Evolutionary conservation across 2,888 invertebrate genomes (phyloP).

Genomic region (Hypomecis punctinalis): DNA sequence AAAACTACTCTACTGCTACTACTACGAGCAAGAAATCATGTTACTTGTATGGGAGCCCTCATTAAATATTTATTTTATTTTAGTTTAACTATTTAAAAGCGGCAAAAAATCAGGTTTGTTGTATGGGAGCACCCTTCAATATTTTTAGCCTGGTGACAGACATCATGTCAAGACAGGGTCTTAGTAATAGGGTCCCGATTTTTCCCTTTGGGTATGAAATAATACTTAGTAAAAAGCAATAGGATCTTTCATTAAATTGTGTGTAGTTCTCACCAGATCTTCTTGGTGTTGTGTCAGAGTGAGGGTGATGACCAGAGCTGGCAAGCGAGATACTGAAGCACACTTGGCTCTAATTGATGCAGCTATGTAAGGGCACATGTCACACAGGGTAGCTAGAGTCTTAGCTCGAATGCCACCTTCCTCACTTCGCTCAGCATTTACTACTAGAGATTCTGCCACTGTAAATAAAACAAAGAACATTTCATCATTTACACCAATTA

Average conservation of each 20-base stretch:
- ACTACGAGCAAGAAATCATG: too few relatives aligned
- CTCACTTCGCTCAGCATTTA: constrained; percentile 94
- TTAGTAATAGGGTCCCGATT: too few relatives aligned
- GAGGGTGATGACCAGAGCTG: constrained; percentile 93
- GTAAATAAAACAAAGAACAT: constrained; percentile 43
- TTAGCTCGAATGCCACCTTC: constrained; percentile 95
- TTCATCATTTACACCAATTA: not conserved
- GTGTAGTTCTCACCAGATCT: constrained; percentile 77
- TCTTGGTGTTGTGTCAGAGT: constrained; percentile 88
- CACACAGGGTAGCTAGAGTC: constrained; percentile 92
- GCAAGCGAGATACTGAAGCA: constrained; percentile 95
- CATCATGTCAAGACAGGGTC: too few relatives aligned
- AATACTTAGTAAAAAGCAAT: not conserved
- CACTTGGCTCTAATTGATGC: constrained; percentile 94
- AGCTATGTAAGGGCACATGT: constrained; percentile 95
- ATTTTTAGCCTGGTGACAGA: too few relatives aligned
- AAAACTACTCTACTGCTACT: too few relatives aligned
- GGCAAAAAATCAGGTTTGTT: too few relatives aligned
- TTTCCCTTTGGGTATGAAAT: too few relatives aligned
- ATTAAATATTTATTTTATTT: too few relatives aligned
- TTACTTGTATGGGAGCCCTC: too few relatives aligned
- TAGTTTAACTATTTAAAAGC: too few relatives aligned
- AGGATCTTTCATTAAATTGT: not conserved
- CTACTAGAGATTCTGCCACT: constrained; percentile 94
- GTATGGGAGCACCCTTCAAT: too few relatives aligned